A percentile compares a stretch with the other conserved stretches of the same genome.
Evolutionary conservation across 1,140 invertebrate genomes (phyloP).

Genomic region (Neomicropteryx cornuta): DNA sequence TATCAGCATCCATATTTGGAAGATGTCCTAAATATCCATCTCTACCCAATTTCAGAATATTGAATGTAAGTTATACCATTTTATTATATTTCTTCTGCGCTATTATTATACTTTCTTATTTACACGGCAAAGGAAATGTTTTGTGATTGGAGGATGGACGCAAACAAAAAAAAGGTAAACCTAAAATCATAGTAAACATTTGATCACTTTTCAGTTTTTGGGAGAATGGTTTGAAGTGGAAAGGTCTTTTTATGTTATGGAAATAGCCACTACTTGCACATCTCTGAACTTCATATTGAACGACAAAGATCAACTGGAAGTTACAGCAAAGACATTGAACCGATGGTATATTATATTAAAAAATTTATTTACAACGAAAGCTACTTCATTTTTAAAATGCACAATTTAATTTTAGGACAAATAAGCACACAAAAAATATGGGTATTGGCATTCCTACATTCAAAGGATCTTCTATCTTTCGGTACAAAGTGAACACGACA

Average conservation of each 20-base stretch:
- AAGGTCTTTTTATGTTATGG: conserved; percentile 56
- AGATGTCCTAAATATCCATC: conserved; percentile 46
- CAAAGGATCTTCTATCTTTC: conserved; percentile 36
- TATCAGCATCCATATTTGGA: conserved; percentile 36
- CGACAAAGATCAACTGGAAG: conserved; percentile 39
- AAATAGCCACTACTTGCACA: conserved; percentile 53
- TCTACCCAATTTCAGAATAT: conserved; percentile 47
- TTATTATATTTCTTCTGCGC: conserved; percentile 6
- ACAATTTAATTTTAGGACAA: conserved; percentile 32
- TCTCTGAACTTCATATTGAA: conserved; percentile 42
- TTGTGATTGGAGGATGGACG: no score
- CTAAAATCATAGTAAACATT: no score
- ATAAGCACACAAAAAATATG: conserved; percentile 26
- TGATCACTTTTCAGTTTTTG: conserved; percentile 47
- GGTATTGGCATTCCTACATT: conserved; percentile 38
- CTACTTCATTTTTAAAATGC: conserved; percentile 10
- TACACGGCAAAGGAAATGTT: no score
- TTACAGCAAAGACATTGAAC: conserved; percentile 46
- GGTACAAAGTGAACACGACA: conserved; percentile 45
- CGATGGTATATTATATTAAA: conserved; percentile 43
- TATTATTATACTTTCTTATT: no score
- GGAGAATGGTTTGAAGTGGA: conserved; percentile 64
- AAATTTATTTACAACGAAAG: conserved; percentile 28
- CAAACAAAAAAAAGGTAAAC: no score
- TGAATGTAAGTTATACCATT: conserved; percentile 34